Evolutionary conservation across 2,797 vertebrate genomes (phyloP).

Genomic region (Pagetopsis macropterus): DNA sequence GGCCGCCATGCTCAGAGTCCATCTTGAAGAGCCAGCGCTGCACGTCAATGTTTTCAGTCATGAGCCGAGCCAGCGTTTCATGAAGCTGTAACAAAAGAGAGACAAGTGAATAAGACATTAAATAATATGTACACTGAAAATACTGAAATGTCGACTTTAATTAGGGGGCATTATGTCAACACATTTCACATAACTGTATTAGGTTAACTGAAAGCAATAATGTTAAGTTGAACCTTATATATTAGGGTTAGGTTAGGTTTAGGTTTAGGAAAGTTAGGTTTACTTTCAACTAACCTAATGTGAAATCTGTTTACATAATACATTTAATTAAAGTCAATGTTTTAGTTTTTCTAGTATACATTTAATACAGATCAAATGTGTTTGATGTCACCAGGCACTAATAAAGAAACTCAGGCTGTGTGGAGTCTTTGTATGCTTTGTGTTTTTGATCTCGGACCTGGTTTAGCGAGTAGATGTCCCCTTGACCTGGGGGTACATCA

Average conservation of each 20-base stretch:
- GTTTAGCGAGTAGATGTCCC: slow-evolving; percentile 80
- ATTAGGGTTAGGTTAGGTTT: no score
- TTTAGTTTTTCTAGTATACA: no score
- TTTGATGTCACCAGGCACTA: slow-evolving; percentile 1
- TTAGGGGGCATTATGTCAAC: no score
- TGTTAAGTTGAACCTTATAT: no score
- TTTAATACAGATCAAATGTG: no score
- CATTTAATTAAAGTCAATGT: no score
- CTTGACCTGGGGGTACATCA: slow-evolving; percentile 83
- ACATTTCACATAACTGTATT: no score
- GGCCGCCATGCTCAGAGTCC: slow-evolving; percentile 80
- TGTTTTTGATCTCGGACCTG: slow-evolving; percentile 82
- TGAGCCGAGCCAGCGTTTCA: slow-evolving; percentile 80
- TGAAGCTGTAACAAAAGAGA: slow-evolving; percentile 80
- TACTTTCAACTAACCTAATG: no score
- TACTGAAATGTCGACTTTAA: background rate
- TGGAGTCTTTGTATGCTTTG: background rate
- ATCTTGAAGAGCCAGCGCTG: slow-evolving; percentile 90
- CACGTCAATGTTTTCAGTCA: slow-evolving; percentile 83
- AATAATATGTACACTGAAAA: slow-evolving; percentile 4
- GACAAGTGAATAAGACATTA: slow-evolving; percentile 24
- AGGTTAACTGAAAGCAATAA: no score
- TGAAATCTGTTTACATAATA: no score
- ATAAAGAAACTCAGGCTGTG: background rate
- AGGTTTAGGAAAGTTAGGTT: no score